Percentiles rank a stretch among this genome's conserved stretches.
phyloP scores from a whole-genome alignment of 2,113 vertebrate species.

The Sinosuthora webbiana region DNA sequence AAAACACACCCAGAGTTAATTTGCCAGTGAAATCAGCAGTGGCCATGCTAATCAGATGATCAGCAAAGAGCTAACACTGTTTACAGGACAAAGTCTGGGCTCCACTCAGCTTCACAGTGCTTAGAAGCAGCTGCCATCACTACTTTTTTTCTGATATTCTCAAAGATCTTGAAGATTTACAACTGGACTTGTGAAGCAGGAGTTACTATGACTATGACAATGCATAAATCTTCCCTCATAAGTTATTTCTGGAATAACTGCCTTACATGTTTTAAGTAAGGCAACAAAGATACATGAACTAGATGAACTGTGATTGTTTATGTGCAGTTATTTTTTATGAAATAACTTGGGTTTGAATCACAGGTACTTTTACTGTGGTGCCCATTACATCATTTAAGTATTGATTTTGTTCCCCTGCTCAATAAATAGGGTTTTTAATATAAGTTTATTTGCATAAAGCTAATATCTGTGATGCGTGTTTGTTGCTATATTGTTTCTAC shows the following conservation, averaged over 20 bases:
- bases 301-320: not conserved
- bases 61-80: not conserved
- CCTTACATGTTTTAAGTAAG: not conserved
- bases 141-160: not conserved
- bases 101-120: not conserved
- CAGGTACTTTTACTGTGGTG: not conserved
- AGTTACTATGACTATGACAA: slow-evolving; percentile 46
- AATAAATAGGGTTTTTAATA: not conserved
- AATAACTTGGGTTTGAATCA: not conserved
- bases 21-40: not conserved
- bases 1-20: not conserved
- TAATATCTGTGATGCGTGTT: not conserved
- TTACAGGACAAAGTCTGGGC: not conserved
- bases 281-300: not conserved
- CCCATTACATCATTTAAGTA: not conserved
- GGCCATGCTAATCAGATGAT: not conserved
- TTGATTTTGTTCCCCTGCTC: not conserved
- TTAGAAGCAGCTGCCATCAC: not conserved
- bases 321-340: not conserved
- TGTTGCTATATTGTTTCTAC: not conserved
- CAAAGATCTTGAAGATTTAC: not conserved
- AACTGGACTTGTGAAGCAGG: slow-evolving; percentile 13
- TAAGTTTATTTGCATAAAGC: not conserved
- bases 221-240: slow-evolving; percentile 13
- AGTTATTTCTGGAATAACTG: slow-evolving; percentile 53